A percentile compares a stretch with the other conserved stretches of the same genome.
These are phyloP conservation scores for Aix galericulata DNA, from an alignment of 2,113 vertebrate genomes.

Conservation along the genomic window DNA sequence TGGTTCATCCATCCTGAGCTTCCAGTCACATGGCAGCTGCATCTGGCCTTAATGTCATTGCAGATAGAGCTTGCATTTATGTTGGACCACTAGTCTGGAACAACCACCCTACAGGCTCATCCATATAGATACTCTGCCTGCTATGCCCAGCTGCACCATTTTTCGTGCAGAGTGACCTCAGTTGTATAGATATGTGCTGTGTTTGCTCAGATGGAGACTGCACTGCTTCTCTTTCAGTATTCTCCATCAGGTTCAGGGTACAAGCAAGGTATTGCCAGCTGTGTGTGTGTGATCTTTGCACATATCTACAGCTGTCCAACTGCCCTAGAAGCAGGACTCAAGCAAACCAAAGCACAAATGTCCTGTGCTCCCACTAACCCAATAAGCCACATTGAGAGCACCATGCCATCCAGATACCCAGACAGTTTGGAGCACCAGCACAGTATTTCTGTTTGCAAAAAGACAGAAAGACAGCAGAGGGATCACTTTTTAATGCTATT, in stretches of 20 bases:
- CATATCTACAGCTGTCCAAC: not conserved
- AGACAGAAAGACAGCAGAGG: not conserved
- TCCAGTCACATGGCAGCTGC: not conserved
- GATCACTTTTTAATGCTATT: not conserved
- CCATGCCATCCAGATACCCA: not conserved
- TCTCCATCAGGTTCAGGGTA: not conserved
- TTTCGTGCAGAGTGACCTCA: not conserved
- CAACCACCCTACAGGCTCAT: not conserved
- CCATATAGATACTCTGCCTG: rapidly evolving
- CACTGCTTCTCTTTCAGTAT: not conserved
- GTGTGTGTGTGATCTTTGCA: not conserved
- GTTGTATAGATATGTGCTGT: not conserved
- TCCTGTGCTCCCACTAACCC: not conserved
- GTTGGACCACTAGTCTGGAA: not conserved
- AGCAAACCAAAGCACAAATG: not conserved
- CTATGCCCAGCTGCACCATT: not conserved
- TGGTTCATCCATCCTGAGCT: not conserved
- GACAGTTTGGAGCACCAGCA: not conserved
- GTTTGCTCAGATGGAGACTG: not conserved
- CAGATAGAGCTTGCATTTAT: not conserved
- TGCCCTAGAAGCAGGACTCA: not conserved
- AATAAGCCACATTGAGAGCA: not conserved
- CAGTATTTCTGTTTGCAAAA: not conserved
- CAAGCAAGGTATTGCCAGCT: too few relatives aligned
- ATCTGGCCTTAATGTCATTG: not conserved